Evolutionary conservation across 2,797 vertebrate species (phyloP).

Genomic region (Jordanella pulchra): DNA sequence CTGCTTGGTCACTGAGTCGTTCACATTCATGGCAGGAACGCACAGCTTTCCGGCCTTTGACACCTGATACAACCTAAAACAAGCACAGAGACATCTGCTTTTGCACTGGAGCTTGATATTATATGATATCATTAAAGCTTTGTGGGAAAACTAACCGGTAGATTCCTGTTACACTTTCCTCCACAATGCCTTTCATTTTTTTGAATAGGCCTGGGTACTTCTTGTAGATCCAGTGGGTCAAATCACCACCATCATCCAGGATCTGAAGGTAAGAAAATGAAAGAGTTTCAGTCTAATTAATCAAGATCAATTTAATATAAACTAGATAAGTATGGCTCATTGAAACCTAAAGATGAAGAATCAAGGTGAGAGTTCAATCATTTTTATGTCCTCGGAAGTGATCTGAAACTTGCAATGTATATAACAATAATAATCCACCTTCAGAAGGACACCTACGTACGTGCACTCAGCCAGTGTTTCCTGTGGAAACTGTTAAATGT

Average conservation of each 20-base stretch:
- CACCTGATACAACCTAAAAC: constrained; percentile 87
- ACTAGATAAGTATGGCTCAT: neutral
- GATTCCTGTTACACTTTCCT: constrained; percentile 94
- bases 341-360: neutral
- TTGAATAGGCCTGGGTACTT: constrained; percentile 91
- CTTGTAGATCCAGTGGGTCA: constrained; percentile 94
- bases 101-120: neutral
- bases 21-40: constrained; percentile 92
- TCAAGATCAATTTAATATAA: neutral
- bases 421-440: neutral
- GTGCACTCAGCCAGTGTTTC: neutral
- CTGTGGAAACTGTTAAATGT: neutral
- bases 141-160: constrained; percentile 80
- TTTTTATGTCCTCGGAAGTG: neutral
- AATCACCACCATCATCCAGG: constrained; percentile 93
- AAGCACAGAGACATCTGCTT: neutral
- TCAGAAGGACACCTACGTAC: neutral
- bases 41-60: constrained; percentile 89
- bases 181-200: constrained; percentile 92
- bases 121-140: neutral
- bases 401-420: neutral
- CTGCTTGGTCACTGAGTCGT: constrained; percentile 94
- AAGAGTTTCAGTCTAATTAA: neutral
- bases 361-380: neutral
- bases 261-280: constrained; percentile 77